These are phyloP conservation scores for Elymnias hypermnestra DNA, from an alignment of 1,140 invertebrate species.

Conservation along the genomic window DNA sequence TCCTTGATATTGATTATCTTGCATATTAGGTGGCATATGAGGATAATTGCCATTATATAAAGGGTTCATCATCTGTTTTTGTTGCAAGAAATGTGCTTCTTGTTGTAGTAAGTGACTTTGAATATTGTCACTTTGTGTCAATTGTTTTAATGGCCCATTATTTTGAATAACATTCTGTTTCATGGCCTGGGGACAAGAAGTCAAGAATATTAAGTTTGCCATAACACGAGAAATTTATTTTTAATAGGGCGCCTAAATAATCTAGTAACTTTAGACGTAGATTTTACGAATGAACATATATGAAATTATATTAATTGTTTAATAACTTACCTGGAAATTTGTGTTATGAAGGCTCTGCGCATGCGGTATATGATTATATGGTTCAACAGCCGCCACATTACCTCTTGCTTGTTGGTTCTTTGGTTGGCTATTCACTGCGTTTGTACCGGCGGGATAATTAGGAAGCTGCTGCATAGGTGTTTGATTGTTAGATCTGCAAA, in stretches of 20 bases:
- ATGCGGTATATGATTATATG: conserved; percentile 90
- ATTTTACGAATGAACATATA: no score
- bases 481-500: conserved; percentile 52
- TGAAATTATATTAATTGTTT: no score
- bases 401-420: conserved; percentile 76
- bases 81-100: conserved; percentile 72
- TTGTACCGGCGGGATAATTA: conserved; percentile 51
- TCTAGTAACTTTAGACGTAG: no score
- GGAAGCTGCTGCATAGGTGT: conserved; percentile 68
- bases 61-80: conserved; percentile 69
- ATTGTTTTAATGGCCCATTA: conserved; percentile 72
- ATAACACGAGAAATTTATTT: no score
- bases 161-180: conserved; percentile 72
- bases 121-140: conserved; percentile 68
- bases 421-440: conserved; percentile 49
- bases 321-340: conserved; percentile 71
- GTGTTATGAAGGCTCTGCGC: conserved; percentile 77
- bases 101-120: conserved; percentile 68
- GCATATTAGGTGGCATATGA: conserved; percentile 37
- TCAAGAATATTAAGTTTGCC: no score
- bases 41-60: conserved; percentile 64
- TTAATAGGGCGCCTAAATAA: no score
- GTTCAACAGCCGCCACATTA: conserved; percentile 92
- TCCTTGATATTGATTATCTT: conserved; percentile 56
- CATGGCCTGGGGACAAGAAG: no score